Percentiles rank a stretch among this genome's conserved stretches.
Evolutionary conservation across 2,113 vertebrate species (phyloP).

Genomic region (Delphinapterus leucas): DNA sequence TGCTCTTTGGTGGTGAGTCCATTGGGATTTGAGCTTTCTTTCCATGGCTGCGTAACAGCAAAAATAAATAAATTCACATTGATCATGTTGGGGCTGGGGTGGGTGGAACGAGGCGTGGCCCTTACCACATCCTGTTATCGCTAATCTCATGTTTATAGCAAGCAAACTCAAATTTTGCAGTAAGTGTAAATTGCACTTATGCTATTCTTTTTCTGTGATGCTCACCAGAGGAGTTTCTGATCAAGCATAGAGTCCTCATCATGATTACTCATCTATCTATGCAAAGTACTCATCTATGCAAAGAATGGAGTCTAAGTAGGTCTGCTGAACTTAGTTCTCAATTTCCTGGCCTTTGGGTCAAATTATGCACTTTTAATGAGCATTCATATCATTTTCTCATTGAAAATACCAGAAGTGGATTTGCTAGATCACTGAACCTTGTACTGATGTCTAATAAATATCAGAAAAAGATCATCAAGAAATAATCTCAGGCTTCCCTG

Average conservation of each 20-base stretch:
- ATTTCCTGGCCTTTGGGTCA: background rate
- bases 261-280: background rate
- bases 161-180: background rate
- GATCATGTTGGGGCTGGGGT: background rate
- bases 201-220: background rate
- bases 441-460: background rate
- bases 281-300: background rate
- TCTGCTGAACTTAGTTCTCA: background rate
- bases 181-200: background rate
- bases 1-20: background rate
- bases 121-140: background rate
- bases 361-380: slow-evolving; percentile 26
- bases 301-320: background rate
- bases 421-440: background rate
- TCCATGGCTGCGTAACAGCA: background rate
- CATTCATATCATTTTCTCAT: background rate
- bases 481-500: background rate
- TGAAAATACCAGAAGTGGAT: slow-evolving; percentile 14
- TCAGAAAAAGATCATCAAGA: background rate
- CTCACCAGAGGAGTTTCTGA: slow-evolving; percentile 1
- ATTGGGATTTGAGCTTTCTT: background rate
- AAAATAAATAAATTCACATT: background rate
- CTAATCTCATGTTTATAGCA: background rate
- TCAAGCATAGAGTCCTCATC: background rate
- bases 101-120: background rate